Evolutionary conservation across 2,888 invertebrate species (phyloP).

Genomic region (Philopedon plagiatum): DNA sequence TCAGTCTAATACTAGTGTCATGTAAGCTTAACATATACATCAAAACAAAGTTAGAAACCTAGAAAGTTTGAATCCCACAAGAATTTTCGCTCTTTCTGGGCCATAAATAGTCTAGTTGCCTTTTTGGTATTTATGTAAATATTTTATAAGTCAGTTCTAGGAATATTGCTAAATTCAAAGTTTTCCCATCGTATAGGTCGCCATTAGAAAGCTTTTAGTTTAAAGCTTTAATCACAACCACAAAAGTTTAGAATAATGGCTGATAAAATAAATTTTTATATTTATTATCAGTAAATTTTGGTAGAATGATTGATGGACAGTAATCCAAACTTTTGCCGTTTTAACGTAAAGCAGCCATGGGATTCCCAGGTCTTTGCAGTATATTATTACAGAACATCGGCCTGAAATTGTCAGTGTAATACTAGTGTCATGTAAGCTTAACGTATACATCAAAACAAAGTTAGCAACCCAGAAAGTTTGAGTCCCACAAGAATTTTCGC

Average conservation of each 20-base stretch:
- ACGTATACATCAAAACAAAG: slow-evolving; percentile 35
- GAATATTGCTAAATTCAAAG: too few species aligned
- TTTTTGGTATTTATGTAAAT: background rate
- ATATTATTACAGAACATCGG: slow-evolving; percentile 11
- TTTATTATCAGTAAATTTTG: slow-evolving; percentile 3
- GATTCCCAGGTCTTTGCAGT: slow-evolving; percentile 18
- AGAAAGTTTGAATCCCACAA: slow-evolving; percentile 15
- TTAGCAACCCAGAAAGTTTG: slow-evolving; percentile 24
- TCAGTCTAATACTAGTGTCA: slow-evolving; percentile 33
- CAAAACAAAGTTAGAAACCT: slow-evolving; percentile 31
- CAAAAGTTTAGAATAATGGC: too few species aligned
- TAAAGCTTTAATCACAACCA: too few species aligned
- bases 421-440: slow-evolving; percentile 26
- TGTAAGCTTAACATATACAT: slow-evolving; percentile 34
- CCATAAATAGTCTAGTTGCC: slow-evolving; percentile 20
- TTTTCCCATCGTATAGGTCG: background rate
- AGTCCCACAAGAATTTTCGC: slow-evolving; percentile 28
- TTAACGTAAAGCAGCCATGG: slow-evolving; percentile 19
- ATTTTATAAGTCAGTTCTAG: too few species aligned
- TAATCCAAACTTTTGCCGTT: slow-evolving; percentile 30
- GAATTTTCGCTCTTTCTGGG: slow-evolving; percentile 25
- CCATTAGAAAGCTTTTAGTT: background rate
- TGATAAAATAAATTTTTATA: too few species aligned
- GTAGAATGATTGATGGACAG: slow-evolving; percentile 22
- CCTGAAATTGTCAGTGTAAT: slow-evolving; percentile 38